Conservation (phyloP, 2,888 invertebrate species). For the Boloria euphrosyne region DNA sequence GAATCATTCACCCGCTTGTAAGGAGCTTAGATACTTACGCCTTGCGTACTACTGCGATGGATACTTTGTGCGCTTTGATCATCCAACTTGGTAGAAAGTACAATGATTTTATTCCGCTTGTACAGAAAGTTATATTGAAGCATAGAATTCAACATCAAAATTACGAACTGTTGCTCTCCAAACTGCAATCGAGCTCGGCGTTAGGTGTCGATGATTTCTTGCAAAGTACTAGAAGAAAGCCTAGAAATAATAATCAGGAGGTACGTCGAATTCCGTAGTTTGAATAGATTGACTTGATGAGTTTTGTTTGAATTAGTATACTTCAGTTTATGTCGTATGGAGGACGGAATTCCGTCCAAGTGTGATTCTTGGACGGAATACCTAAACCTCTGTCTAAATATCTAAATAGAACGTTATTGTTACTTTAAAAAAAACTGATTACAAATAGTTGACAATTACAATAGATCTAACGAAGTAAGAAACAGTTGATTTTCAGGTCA, state of each 20-base stretch:
- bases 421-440: too few relatives aligned
- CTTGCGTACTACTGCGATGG: slow-evolving; percentile 91
- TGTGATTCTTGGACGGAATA: too few relatives aligned
- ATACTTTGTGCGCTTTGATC: slow-evolving; percentile 93
- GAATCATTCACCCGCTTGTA: slow-evolving; percentile 96
- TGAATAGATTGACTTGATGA: not conserved
- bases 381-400: too few relatives aligned
- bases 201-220: slow-evolving; percentile 87
- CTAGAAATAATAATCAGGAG: slow-evolving; percentile 88
- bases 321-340: too few relatives aligned
- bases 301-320: slow-evolving; percentile 25
- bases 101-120: slow-evolving; percentile 95
- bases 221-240: slow-evolving; percentile 83
- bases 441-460: too few relatives aligned
- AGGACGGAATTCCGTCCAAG: too few relatives aligned
- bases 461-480: too few relatives aligned
- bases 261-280: slow-evolving; percentile 44
- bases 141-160: slow-evolving; percentile 89
- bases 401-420: too few relatives aligned
- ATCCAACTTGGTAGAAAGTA: slow-evolving; percentile 95
- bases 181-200: slow-evolving; percentile 77
- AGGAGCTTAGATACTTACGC: slow-evolving; percentile 92
- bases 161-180: slow-evolving; percentile 90
- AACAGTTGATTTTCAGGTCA: too few relatives aligned
- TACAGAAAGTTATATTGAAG: slow-evolving; percentile 90